A percentile compares a stretch with the other conserved stretches of the same genome.
phyloP scores from a whole-genome alignment of 1,140 invertebrate species.

The Bombus breviceps region DNA sequence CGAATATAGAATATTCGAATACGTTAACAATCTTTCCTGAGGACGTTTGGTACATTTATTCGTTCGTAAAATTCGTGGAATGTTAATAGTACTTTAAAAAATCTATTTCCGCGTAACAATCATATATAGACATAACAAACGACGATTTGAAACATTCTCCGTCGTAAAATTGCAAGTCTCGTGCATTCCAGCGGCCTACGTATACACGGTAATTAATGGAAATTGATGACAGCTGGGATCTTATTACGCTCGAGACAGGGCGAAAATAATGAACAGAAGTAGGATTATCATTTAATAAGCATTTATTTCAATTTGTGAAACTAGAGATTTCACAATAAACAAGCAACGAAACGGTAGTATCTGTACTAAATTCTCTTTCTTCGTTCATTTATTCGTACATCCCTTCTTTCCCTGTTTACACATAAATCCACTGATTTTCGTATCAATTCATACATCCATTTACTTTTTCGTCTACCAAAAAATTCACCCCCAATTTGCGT shows the following conservation, averaged over 20 bases:
- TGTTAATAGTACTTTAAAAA: neutral
- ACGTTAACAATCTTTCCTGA: no score
- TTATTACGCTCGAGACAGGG: constrained; percentile 18
- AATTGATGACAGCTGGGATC: constrained; percentile 20
- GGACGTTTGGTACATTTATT: no score
- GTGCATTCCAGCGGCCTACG: constrained; percentile 25
- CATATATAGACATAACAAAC: neutral
- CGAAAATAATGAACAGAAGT: neutral
- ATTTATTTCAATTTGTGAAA: constrained; percentile 17
- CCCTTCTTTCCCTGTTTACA: no score
- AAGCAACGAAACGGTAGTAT: no score
- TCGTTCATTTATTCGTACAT: no score
- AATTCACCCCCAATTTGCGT: no score
- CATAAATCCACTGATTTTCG: no score
- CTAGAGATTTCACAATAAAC: constrained; percentile 1
- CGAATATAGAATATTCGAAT: no score
- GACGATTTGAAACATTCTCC: neutral
- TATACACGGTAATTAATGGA: constrained; percentile 9
- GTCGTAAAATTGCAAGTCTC: neutral
- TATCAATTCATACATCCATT: no score
- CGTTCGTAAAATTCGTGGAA: no score
- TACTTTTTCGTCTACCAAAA: no score
- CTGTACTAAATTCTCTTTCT: no score
- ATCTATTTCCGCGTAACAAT: neutral
- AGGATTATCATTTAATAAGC: neutral